A percentile compares a stretch with the other conserved stretches of the same genome.
phyloP scores from a whole-genome alignment of 1,140 invertebrate species.

The Radopholus similis region DNA sequence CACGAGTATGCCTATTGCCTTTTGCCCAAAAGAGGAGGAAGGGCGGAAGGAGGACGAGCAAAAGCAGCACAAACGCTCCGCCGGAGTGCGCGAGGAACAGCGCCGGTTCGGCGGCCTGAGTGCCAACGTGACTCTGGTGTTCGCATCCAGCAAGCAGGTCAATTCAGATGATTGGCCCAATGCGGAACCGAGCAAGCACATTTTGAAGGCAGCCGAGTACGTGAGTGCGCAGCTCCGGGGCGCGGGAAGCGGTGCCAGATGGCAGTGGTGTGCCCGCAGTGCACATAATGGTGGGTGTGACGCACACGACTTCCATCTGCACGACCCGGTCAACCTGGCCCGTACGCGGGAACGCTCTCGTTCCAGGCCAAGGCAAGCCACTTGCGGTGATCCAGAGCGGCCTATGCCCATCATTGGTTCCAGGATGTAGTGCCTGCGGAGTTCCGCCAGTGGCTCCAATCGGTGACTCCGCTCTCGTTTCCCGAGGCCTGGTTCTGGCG shows the following conservation, averaged over 20 bases:
- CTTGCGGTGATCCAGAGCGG: neutral
- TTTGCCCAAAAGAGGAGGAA: neutral
- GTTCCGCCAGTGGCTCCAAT: slow-evolving; percentile 18
- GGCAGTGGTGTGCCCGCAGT: slow-evolving; percentile 16
- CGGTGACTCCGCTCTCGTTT: slow-evolving; percentile 49
- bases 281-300: slow-evolving; percentile 54
- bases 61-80: slow-evolving; percentile 1
- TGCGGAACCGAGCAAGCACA: neutral
- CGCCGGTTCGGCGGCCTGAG: neutral
- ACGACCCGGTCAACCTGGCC: slow-evolving; percentile 36
- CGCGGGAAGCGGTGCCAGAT: slow-evolving; percentile 8
- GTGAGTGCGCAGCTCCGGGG: slow-evolving; percentile 25
- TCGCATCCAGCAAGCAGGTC: slow-evolving; percentile 36
- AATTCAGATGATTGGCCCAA: neutral
- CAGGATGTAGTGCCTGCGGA: slow-evolving; percentile 19
- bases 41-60: neutral
- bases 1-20: no score
- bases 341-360: slow-evolving; percentile 51
- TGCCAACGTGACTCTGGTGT: slow-evolving; percentile 49
- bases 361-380: slow-evolving; percentile 46
- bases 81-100: neutral
- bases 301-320: slow-evolving; percentile 53
- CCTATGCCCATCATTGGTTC: neutral
- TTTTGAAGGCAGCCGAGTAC: slow-evolving; percentile 42
- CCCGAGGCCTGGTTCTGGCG: slow-evolving; percentile 56